Conservation (phyloP, 2,113 vertebrate genomes). For the Damaliscus lunatus region DNA sequence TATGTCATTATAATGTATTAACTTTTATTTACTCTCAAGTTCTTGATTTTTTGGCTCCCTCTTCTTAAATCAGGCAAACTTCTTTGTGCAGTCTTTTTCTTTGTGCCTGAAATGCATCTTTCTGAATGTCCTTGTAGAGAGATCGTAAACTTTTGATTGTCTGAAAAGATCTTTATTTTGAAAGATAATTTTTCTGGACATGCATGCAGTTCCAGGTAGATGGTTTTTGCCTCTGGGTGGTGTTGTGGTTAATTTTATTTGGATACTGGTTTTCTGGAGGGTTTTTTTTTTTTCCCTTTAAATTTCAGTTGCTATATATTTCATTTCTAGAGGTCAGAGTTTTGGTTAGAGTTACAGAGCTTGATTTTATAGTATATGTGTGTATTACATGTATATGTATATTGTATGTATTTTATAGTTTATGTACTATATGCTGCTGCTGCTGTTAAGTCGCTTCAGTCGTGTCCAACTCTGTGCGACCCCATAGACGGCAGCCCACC, state of each 20-base stretch:
- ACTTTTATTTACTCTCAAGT: neutral
- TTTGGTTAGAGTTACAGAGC: neutral
- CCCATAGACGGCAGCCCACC: no score
- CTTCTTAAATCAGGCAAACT: neutral
- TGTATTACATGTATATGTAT: neutral
- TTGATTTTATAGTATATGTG: neutral
- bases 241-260: constrained; percentile 50
- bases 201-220: constrained; percentile 11
- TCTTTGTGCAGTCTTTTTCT: neutral
- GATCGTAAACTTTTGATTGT: neutral
- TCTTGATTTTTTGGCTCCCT: neutral
- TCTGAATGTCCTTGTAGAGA: neutral
- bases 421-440: neutral
- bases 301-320: neutral
- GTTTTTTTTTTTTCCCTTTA: neutral
- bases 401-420: neutral
- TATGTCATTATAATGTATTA: neutral
- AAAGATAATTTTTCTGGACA: constrained; percentile 39
- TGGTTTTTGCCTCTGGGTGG: neutral
- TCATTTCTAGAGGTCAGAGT: constrained; percentile 33
- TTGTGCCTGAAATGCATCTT: neutral
- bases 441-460: no score
- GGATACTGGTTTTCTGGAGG: neutral
- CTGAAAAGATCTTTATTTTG: constrained; percentile 11
- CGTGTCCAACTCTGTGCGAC: no score